These are phyloP conservation scores for Papilio aristodemus DNA, from an alignment of 1,140 invertebrate species.

Conservation along the genomic window DNA sequence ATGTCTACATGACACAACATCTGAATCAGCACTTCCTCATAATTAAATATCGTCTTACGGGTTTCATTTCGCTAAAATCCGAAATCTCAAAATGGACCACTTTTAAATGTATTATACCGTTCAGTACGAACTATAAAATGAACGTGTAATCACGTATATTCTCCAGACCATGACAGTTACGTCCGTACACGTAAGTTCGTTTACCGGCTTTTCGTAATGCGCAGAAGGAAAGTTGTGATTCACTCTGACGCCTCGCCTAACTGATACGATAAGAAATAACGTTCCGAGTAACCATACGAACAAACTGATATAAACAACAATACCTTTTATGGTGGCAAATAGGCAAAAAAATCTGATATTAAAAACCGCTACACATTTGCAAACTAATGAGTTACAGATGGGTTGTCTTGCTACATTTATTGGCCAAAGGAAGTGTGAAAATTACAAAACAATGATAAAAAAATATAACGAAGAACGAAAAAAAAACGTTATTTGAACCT, in stretches of 20 bases:
- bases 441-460: too few species aligned
- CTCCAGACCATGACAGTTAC: constrained; percentile 21
- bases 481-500: too few species aligned
- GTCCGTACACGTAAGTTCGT: constrained; percentile 17
- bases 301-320: background rate
- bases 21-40: too few species aligned
- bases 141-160: background rate
- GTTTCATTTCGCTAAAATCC: too few species aligned
- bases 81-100: background rate
- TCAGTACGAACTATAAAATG: background rate
- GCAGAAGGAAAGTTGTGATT: constrained; percentile 5
- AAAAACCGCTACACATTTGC: too few species aligned
- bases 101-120: background rate
- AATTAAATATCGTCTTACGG: too few species aligned
- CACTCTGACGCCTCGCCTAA: background rate
- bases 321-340: constrained; percentile 4
- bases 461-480: too few species aligned
- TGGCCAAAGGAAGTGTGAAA: too few species aligned
- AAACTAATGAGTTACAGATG: too few species aligned
- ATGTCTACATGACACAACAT: too few species aligned
- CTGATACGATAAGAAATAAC: background rate
- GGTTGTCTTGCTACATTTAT: too few species aligned
- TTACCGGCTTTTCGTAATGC: constrained; percentile 24
- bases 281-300: background rate
- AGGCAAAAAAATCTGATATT: too few species aligned